Base-by-base conservation (phyloP, 2,113 vertebrate species). In the Oryzias celebensis region DNA sequence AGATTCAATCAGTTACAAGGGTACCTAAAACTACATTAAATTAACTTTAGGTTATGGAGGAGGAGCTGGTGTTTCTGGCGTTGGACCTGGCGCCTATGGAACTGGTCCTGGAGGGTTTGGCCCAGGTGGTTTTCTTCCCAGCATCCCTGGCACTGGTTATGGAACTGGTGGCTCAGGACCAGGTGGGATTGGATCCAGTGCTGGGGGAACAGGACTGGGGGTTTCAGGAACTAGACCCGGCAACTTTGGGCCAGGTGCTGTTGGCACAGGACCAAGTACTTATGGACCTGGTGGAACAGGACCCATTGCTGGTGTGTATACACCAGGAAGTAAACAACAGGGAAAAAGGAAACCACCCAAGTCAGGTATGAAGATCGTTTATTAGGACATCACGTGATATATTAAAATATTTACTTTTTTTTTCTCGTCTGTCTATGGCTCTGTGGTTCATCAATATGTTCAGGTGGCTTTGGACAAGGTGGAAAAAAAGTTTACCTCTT, bases 31-130 rank as follows among this genome's bases (percentile, higher is more conserved):
- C 15, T 24, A 12, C 50, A 73, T 7, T 8, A 52, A 56, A 22
- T 73, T 56, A 43, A 54, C 74, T 77, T 61, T 28, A 86, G 88
- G 71, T 62, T 90, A 88, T 70, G 87, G 86, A 58, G 56, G 48
- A 66, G 69, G 71, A 61, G 59, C 58, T 78, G 78, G 49, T 62
- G 82, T 82, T 56, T 23, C 50, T 52, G 64, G 78, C 3, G 5
- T 46, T 57, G 80, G 82, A 14, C 73, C 72, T 53, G 80, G 80
- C 31, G 76, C 71, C 28, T 68, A 58, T 55, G 84, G 82, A 14
- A 3, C 23, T 48, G 69, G 71, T n/a, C 6, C 57, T 55, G 58
- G 70, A 47, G 75, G 79, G 12, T 66, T 55, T 44, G 78, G 71
- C 13, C 48, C 78, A 42, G 75, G 82, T 6, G 71, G 85, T 14